phyloP scores from a whole-genome alignment of 2,797 vertebrate genomes.

The Martes flavigula region DNA sequence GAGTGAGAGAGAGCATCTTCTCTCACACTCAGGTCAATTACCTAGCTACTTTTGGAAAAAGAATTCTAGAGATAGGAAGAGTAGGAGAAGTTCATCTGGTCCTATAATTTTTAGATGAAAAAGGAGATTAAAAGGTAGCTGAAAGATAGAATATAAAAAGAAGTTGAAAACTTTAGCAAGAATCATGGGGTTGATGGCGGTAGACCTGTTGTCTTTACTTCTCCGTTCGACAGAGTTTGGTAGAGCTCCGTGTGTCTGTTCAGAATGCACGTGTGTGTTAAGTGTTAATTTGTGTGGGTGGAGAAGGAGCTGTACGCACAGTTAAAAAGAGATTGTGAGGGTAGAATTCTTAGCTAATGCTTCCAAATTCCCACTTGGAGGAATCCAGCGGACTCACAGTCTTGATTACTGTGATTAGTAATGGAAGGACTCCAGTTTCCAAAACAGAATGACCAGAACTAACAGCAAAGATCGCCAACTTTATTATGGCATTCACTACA shows the following conservation, averaged over 20 bases:
- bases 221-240: background rate
- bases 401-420: background rate
- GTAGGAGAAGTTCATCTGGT: background rate
- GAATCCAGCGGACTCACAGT: background rate
- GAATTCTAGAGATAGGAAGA: background rate
- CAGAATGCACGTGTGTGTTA: background rate
- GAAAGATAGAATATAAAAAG: background rate
- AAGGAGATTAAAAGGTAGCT: background rate
- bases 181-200: background rate
- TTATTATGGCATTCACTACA: fast-evolving
- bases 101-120: background rate
- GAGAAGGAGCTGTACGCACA: background rate
- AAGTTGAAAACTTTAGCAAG: background rate
- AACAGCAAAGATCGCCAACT: too few relatives aligned
- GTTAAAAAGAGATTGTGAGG: background rate
- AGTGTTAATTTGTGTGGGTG: background rate
- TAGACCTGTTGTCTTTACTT: background rate
- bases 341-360: background rate
- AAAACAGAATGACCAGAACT: background rate
- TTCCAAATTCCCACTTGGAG: background rate
- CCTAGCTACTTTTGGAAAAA: background rate
- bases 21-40: background rate
- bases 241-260: background rate
- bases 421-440: background rate
- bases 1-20: background rate